Base-by-base conservation (phyloP, 2,888 invertebrate genomes). In the Platycheirus rosarum region DNA sequence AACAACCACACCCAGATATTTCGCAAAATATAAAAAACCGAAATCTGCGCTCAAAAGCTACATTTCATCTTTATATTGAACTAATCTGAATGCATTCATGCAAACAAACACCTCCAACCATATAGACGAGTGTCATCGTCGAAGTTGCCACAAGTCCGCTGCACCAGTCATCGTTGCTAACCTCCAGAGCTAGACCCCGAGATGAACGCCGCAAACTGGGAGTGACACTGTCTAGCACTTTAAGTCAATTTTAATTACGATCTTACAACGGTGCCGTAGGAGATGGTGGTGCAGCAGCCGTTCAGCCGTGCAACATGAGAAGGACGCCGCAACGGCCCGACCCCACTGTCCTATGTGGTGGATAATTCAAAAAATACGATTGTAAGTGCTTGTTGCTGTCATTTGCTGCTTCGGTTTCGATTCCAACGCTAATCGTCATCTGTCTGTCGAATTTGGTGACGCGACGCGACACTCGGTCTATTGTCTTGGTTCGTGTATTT, bases 141-240 rank as follows among this genome's bases (percentile, higher is more conserved):
- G 32, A 37, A 60, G 18, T 57, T 35, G 26, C 26, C 57, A n/a
- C 29, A 5, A 46, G 7, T 16, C 2, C 32, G 13, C 23, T 65
- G 51, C 8, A n/a, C 23, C 18, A 42, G 32, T 23, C 49, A 48
- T 49, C 60, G 49, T 40, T n/a, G 53, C 48, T 46, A 74, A 69
- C 75, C 79, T 57, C 69, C 32, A 35, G n/a, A n/a, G 65, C 65
- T 29, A 69, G 73, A 69, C 69, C 62, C 42, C 44, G 16, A 60
- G 65, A 49, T 46, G 42, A 76, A 60, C 76, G 44, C 8, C 29
- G 66, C 71, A 82, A 82, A 82, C 66, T 77, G 82, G 82, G 82
- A 82, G 77, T 82, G 82, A 82, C 82, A 82, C 82, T 77, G 82
- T 77, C 82, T 82, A 82, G 71, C 71, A 82, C 77, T 77, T 77